These are phyloP conservation scores for Drosophila arawakana DNA, from an alignment of 1,140 invertebrate species.

Conservation along the genomic window DNA sequence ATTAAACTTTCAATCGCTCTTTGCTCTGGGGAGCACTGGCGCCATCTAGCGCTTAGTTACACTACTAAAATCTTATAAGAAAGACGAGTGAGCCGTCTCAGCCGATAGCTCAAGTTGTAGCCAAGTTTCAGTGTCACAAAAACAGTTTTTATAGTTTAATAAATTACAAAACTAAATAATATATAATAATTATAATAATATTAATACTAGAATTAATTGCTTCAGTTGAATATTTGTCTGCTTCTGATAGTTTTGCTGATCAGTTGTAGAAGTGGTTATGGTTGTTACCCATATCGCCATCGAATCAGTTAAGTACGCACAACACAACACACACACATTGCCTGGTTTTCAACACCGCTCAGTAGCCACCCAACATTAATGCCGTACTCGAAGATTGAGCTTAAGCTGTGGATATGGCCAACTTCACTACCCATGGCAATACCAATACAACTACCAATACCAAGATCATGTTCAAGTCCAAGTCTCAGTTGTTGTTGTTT, in stretches of 20 bases:
- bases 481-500: constrained; percentile 45
- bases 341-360: constrained; percentile 23
- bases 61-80: too few relatives aligned
- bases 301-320: constrained; percentile 52
- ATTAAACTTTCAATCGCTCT: too few relatives aligned
- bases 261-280: constrained; percentile 15
- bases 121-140: too few relatives aligned
- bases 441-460: constrained; percentile 8
- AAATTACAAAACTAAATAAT: too few relatives aligned
- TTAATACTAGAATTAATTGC: constrained; percentile 61
- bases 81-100: too few relatives aligned
- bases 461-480: constrained; percentile 31
- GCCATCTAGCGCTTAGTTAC: too few relatives aligned
- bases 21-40: too few relatives aligned
- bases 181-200: too few relatives aligned
- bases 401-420: constrained; percentile 19
- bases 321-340: constrained; percentile 25
- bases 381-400: constrained; percentile 17
- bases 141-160: too few relatives aligned
- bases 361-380: constrained; percentile 22
- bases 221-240: constrained; percentile 64
- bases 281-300: constrained; percentile 48
- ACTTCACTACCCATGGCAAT: constrained; percentile 1
- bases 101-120: too few relatives aligned
- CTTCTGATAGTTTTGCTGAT: constrained; percentile 21